phyloP scores from a whole-genome alignment of 2,797 vertebrate genomes.

The Melanotaenia boesemani region DNA sequence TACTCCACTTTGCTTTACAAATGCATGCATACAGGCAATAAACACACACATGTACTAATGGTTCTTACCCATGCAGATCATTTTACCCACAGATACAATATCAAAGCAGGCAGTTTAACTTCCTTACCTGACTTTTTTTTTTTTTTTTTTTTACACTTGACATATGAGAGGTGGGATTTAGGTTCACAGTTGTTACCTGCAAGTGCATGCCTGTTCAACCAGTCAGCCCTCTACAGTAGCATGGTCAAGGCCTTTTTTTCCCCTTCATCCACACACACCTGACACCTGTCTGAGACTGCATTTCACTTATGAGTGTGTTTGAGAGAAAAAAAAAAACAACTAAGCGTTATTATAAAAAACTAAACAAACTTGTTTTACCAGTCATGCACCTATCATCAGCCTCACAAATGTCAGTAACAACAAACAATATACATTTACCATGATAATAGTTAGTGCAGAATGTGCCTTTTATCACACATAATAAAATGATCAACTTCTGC shows the following conservation, averaged over 20 bases:
- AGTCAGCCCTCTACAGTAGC: slow-evolving; percentile 16
- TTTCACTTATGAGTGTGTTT: not conserved
- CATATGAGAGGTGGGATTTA: slow-evolving; percentile 25
- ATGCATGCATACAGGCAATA: not conserved
- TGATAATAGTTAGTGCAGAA: not conserved
- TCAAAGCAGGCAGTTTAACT: not conserved
- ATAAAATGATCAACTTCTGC: not conserved
- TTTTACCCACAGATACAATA: not conserved
- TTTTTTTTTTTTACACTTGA: not conserved
- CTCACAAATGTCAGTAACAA: not conserved
- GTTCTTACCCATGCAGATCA: not conserved
- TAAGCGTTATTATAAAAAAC: not conserved
- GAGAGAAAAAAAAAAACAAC: not conserved
- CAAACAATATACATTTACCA: not conserved
- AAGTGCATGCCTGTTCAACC: slow-evolving; percentile 34
- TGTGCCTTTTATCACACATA: not conserved
- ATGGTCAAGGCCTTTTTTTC: not conserved
- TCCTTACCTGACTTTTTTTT: not conserved
- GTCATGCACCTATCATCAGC: not conserved
- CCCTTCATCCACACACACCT: not conserved
- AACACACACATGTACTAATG: not conserved
- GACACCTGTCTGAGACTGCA: not conserved
- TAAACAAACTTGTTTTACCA: not conserved
- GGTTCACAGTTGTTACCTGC: slow-evolving; percentile 13
- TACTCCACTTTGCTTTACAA: not conserved